Percentiles rank a stretch among this genome's conserved stretches.
Evolutionary conservation across 2,113 vertebrate species (phyloP).

Genomic region (Alaudala cheleensis): DNA sequence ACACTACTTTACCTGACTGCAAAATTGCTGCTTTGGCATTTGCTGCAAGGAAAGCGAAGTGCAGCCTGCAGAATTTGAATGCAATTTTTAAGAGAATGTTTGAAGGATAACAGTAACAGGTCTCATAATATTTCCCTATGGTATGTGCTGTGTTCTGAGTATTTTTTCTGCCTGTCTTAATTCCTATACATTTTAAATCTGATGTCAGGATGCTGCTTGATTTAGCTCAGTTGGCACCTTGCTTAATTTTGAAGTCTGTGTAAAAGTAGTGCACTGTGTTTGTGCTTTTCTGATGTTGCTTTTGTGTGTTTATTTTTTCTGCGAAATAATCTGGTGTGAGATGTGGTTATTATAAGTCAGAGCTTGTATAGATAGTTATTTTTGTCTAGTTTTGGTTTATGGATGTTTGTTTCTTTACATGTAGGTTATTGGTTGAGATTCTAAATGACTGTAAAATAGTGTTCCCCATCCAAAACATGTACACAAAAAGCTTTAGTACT

Average conservation of each 20-base stretch:
- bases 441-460: not conserved
- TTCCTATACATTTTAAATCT: not conserved
- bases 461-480: not conserved
- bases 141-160: not conserved
- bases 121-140: not conserved
- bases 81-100: not conserved
- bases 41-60: not conserved
- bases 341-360: not conserved
- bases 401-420: not conserved
- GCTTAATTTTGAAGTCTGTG: not conserved
- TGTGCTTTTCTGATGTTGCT: not conserved
- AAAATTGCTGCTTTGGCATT: not conserved
- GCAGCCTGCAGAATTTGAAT: not conserved
- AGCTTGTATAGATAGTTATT: not conserved
- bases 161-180: not conserved
- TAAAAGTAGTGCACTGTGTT: not conserved
- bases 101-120: not conserved
- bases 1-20: not conserved
- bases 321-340: not conserved
- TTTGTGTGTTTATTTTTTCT: not conserved
- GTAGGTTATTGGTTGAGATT: not conserved
- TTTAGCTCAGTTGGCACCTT: not conserved
- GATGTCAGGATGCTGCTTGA: not conserved
- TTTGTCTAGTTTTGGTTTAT: not conserved
- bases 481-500: not conserved